Evolutionary conservation across 2,888 invertebrate species (phyloP).

Genomic region (Drosophila multiciliata): DNA sequence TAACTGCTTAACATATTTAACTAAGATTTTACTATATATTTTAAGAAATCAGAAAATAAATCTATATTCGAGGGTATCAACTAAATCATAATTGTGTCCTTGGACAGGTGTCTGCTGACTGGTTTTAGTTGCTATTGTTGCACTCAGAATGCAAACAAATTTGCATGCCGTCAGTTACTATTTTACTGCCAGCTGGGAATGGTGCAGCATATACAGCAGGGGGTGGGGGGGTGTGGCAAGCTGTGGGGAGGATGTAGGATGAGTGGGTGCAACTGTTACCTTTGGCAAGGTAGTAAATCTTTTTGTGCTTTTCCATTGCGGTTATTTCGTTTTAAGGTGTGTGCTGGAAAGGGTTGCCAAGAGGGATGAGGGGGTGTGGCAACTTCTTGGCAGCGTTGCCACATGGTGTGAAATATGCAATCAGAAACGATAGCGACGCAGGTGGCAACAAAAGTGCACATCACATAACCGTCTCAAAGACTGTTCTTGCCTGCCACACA

Average conservation of each 20-base stretch:
- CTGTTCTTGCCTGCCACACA: slow-evolving; percentile 35
- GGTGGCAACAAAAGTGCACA: slow-evolving; percentile 66
- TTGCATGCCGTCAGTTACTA: slow-evolving; percentile 80
- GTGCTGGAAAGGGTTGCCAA: background rate
- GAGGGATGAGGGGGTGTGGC: background rate
- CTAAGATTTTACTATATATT: background rate
- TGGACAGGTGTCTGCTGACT: slow-evolving; percentile 31
- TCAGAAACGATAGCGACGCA: slow-evolving; percentile 25
- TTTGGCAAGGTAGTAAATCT: slow-evolving; percentile 72
- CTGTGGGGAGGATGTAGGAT: background rate
- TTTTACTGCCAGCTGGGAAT: slow-evolving; percentile 79
- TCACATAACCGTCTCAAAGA: slow-evolving; percentile 58
- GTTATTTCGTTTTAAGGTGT: slow-evolving; percentile 54
- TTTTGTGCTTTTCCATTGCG: slow-evolving; percentile 71
- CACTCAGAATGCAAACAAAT: slow-evolving; percentile 76
- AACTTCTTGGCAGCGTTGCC: slow-evolving; percentile 69
- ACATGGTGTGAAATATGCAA: slow-evolving; percentile 80
- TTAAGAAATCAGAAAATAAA: background rate
- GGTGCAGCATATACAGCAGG: slow-evolving; percentile 10
- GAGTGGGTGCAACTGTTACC: slow-evolving; percentile 21
- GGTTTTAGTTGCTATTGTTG: slow-evolving; percentile 47
- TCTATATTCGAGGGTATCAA: slow-evolving; percentile 32
- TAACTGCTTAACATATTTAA: background rate
- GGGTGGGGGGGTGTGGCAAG: slow-evolving; percentile 4
- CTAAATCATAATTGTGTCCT: slow-evolving; percentile 5